Percentiles rank a stretch among this genome's conserved stretches.
Evolutionary conservation across 2,888 invertebrate species (phyloP).

Genomic region (Barypeithes pellucidus): DNA sequence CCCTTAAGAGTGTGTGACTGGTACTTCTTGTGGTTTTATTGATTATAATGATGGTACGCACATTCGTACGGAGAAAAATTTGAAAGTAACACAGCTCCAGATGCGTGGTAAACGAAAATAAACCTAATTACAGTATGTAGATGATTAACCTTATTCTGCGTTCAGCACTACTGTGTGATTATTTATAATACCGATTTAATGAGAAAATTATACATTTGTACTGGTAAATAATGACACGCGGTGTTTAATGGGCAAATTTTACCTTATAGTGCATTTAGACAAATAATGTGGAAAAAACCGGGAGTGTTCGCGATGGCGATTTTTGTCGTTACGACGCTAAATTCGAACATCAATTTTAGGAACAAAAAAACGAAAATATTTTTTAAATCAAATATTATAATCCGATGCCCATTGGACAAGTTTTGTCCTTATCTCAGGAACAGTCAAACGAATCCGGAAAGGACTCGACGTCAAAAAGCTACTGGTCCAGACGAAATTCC

Average conservation of each 20-base stretch:
- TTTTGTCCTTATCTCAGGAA: no score
- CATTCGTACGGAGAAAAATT: slow-evolving; percentile 10
- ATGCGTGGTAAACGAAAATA: slow-evolving; percentile 48
- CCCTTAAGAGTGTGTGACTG: no score
- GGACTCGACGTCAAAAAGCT: no score
- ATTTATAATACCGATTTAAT: slow-evolving; percentile 56
- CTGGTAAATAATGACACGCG: slow-evolving; percentile 49
- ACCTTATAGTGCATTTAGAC: slow-evolving; percentile 39
- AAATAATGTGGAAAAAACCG: slow-evolving; percentile 1
- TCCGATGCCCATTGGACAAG: no score
- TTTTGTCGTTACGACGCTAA: not conserved
- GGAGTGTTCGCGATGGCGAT: not conserved
- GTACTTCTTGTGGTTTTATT: not conserved
- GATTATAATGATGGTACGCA: not conserved
- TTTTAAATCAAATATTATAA: no score
- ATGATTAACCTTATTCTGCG: slow-evolving; percentile 55
- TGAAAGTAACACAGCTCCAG: slow-evolving; percentile 35
- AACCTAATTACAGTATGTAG: slow-evolving; percentile 49
- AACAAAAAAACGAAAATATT: not conserved
- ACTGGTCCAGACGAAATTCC: no score
- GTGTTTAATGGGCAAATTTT: slow-evolving; percentile 54
- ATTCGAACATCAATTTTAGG: no score
- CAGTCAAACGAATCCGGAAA: no score
- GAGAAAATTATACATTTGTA: slow-evolving; percentile 55
- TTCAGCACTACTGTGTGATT: slow-evolving; percentile 51